Percentiles rank a stretch among this genome's conserved stretches.
Conservation (phyloP, 2,797 vertebrate species). For the Siniperca undulata region DNA sequence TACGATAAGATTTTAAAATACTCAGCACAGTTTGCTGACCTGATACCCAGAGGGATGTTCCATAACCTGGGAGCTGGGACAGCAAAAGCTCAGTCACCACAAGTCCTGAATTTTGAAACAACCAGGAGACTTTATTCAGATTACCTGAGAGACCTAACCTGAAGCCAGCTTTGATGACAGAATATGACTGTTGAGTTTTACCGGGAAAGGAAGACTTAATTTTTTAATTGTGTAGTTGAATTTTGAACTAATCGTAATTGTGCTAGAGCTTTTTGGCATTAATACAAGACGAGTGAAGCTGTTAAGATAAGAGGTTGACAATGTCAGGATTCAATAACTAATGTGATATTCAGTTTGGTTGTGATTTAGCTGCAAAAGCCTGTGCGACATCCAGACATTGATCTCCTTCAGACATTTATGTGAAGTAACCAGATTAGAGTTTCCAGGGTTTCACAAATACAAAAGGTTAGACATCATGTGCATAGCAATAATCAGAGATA, state of each 20-base stretch:
- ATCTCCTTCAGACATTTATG: neutral
- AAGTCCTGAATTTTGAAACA: neutral
- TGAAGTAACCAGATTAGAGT: neutral
- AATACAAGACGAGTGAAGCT: neutral
- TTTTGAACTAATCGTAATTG: neutral
- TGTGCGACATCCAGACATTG: neutral
- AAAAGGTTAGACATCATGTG: conserved; percentile 2
- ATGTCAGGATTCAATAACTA: neutral
- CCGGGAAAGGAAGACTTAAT: neutral
- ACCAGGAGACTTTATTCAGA: neutral
- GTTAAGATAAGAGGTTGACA: neutral
- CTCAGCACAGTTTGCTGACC: neutral
- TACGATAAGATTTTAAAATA: neutral
- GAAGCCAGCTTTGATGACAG: neutral
- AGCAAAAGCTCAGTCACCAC: neutral
- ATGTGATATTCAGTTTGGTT: too few relatives aligned
- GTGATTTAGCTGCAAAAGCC: neutral
- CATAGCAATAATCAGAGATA: neutral
- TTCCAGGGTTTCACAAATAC: conserved; percentile 5
- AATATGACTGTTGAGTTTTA: too few relatives aligned
- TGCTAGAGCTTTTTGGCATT: neutral
- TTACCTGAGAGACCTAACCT: neutral
- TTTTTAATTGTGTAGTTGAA: neutral
- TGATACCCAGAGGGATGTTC: neutral
- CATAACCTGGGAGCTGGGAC: neutral